Percentiles rank a stretch among this genome's conserved stretches.
phyloP scores from a whole-genome alignment of 2,113 vertebrate genomes.

The Ginglymostoma cirratum region DNA sequence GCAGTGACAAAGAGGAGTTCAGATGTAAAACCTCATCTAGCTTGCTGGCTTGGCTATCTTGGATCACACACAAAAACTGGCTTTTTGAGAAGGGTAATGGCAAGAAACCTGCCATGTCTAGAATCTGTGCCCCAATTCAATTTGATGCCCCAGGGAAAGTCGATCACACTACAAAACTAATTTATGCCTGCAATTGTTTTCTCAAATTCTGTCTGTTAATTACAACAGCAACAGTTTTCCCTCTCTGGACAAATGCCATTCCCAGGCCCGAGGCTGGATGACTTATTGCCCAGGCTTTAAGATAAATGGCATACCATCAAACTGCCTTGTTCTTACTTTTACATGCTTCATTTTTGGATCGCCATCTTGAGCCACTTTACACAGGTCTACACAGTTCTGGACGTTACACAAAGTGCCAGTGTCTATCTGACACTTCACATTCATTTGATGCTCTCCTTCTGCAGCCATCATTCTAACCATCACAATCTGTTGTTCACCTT shows the following conservation, averaged over 20 bases:
- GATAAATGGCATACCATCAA: too few relatives aligned
- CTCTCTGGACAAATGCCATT: neutral
- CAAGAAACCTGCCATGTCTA: neutral
- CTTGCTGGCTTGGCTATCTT: neutral
- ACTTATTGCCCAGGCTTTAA: neutral
- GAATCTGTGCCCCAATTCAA: neutral
- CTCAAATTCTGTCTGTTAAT: neutral
- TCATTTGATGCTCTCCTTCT: too few relatives aligned
- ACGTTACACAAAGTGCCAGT: too few relatives aligned
- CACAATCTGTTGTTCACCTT: too few relatives aligned
- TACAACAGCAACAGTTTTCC: neutral
- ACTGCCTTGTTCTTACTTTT: too few relatives aligned
- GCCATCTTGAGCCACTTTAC: too few relatives aligned
- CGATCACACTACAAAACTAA: neutral
- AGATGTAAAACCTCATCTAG: neutral
- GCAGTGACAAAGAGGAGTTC: neutral
- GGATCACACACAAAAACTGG: neutral
- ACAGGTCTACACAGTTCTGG: too few relatives aligned
- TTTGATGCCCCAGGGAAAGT: neutral
- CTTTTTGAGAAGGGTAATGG: neutral
- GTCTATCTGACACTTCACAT: too few relatives aligned
- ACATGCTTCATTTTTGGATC: too few relatives aligned
- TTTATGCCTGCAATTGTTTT: neutral
- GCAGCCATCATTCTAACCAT: too few relatives aligned
- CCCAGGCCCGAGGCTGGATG: neutral